Conservation (phyloP, 2,797 vertebrate genomes). For the Mus spretus region DNA sequence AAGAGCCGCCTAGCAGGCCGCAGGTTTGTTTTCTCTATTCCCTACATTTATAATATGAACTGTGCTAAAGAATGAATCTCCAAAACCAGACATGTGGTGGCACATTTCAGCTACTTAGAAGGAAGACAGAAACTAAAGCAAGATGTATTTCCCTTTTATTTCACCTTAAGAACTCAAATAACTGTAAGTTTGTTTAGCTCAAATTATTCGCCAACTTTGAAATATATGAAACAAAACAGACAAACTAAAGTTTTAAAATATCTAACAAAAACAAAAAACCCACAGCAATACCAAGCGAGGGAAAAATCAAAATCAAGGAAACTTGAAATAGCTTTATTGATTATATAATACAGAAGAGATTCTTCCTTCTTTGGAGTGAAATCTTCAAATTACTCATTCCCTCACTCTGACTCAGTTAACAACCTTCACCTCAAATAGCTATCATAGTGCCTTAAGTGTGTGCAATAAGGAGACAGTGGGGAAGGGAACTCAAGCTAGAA, state of each 20-base stretch:
- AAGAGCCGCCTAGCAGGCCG: neutral
- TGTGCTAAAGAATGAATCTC: neutral
- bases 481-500: neutral
- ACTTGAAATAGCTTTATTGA: slow-evolving; percentile 1
- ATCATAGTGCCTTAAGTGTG: neutral
- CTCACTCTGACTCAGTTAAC: slow-evolving; percentile 65
- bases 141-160: neutral
- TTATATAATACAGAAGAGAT: slow-evolving; percentile 50
- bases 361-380: slow-evolving; percentile 49
- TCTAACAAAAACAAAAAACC: neutral
- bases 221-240: slow-evolving; percentile 56
- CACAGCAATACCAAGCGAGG: neutral
- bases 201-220: slow-evolving; percentile 19
- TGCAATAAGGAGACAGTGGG: neutral
- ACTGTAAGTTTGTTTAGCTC: slow-evolving; percentile 32
- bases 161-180: neutral
- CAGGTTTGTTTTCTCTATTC: slow-evolving; percentile 31
- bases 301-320: neutral
- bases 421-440: slow-evolving; percentile 30
- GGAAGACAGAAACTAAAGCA: neutral
- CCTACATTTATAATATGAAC: slow-evolving; percentile 9
- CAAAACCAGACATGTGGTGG: neutral
- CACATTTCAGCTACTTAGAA: neutral
- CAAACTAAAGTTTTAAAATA: slow-evolving; percentile 70
- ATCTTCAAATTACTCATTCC: slow-evolving; percentile 62